Percentiles rank a stretch among this genome's conserved stretches.
These are phyloP conservation scores for Gorsachius magnificus DNA, from an alignment of 2,797 vertebrate species.

Conservation along the genomic window DNA sequence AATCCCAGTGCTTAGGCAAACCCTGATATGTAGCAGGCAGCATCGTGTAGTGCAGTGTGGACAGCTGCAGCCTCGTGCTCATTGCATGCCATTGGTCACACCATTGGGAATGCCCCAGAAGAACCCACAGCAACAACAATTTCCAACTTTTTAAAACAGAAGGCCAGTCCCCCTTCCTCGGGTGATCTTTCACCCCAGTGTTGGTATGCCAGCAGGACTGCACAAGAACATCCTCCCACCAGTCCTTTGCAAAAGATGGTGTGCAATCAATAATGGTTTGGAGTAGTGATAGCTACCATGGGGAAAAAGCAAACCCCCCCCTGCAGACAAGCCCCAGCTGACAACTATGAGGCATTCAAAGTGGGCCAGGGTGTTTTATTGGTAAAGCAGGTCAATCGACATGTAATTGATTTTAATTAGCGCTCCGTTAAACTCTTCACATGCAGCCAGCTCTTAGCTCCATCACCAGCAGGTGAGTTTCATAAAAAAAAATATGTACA, in stretches of 20 bases:
- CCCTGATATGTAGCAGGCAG: background rate
- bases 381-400: constrained; percentile 69
- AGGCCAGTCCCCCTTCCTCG: background rate
- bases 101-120: background rate
- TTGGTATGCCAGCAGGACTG: background rate
- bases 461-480: constrained; percentile 46
- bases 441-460: constrained; percentile 61
- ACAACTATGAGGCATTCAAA: constrained; percentile 58
- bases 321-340: background rate
- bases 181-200: background rate
- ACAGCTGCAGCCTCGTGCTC: background rate
- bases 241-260: background rate
- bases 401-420: constrained; percentile 72
- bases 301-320: background rate
- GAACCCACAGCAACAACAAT: background rate
- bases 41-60: accelerated
- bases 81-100: background rate
- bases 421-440: background rate
- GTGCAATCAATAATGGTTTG: background rate
- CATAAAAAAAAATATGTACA: constrained; percentile 7
- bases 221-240: background rate
- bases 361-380: constrained; percentile 51
- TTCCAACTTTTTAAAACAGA: background rate
- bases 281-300: background rate
- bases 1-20: background rate